Base-by-base conservation (phyloP, 2,797 vertebrate genomes). In the Cirrhinus mrigala region DNA sequence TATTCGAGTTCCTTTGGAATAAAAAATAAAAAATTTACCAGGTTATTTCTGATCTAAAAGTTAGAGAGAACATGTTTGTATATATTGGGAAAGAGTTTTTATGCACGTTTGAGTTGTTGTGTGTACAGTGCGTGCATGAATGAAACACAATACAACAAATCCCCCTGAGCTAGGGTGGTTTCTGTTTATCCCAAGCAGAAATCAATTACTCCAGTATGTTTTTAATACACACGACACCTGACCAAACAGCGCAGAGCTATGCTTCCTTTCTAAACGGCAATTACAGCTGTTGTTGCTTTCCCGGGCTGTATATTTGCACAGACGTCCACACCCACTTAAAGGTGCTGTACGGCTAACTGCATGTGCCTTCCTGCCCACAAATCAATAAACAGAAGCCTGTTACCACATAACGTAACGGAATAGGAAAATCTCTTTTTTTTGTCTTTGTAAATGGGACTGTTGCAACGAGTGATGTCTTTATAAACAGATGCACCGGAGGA, bases 301-400 rank as follows among this genome's bases (percentile, higher is more conserved):
- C 64, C 33, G n/a, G n/a, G 40, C 89, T 90, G 90, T 92, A 82
- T 92, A 92, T 94, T 93, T 92, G 88, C 83, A 76, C n/a, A 22
- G 50, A 90, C 46, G 79, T 69, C 46, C 88, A 82, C 64, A 54
- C 68, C 85, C 27, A 50, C 84, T 86, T 69, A 74, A 84, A 84
- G 64, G 82, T 84, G 76, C 74, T 44, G 68, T 24, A 3, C 60
- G 73, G 70, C 68, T 10, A 20, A 82, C 62, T 29, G 75, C 66
- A 73, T 87, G 86, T 60, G 64, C 77, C 52, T 78, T 78, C 73
- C 85, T 87, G 83, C 71, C 79, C 64, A 33, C 82, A 85, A 71
- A 90, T 90, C 87, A 92, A 92, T 90, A 91, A 92, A 92, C 90
- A 92, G 40, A 8, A 62, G 11, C 84, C 90, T 50, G 87, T 90